phyloP scores from a whole-genome alignment of 1,140 invertebrate species.

The Yoshiicerus persimilis region DNA sequence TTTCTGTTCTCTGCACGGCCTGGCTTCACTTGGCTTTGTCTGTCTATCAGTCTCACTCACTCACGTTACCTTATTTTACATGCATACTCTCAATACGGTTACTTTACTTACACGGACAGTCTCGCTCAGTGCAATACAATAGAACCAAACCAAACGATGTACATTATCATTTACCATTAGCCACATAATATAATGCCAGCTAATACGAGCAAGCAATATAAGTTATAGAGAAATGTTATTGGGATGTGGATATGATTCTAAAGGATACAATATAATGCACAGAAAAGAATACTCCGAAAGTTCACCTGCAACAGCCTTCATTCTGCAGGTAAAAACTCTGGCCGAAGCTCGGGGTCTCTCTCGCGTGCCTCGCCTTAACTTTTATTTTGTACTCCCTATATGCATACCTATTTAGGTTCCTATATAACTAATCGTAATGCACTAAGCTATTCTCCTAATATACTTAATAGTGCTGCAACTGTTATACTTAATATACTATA shows the following conservation, averaged over 20 bases:
- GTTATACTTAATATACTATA: no score
- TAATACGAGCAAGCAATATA: background rate
- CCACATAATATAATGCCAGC: no score
- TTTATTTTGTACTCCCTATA: background rate
- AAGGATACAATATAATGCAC: background rate
- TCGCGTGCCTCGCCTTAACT: background rate
- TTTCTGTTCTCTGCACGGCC: background rate
- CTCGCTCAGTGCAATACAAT: background rate
- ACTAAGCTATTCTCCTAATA: no score
- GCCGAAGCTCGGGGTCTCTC: background rate
- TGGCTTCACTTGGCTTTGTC: background rate
- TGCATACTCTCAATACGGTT: no score
- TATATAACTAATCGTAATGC: no score
- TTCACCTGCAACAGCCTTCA: constrained; percentile 1
- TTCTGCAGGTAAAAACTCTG: background rate
- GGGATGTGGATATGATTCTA: background rate
- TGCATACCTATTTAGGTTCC: no score
- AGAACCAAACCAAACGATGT: background rate
- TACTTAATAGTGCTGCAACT: no score
- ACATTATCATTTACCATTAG: no score
- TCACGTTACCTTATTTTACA: background rate
- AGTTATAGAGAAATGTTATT: background rate
- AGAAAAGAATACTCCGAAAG: background rate
- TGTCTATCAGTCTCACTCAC: background rate
- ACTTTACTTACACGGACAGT: no score